These are phyloP conservation scores for Cacoxenus indagator DNA, from an alignment of 2,888 invertebrate species.

Conservation along the genomic window DNA sequence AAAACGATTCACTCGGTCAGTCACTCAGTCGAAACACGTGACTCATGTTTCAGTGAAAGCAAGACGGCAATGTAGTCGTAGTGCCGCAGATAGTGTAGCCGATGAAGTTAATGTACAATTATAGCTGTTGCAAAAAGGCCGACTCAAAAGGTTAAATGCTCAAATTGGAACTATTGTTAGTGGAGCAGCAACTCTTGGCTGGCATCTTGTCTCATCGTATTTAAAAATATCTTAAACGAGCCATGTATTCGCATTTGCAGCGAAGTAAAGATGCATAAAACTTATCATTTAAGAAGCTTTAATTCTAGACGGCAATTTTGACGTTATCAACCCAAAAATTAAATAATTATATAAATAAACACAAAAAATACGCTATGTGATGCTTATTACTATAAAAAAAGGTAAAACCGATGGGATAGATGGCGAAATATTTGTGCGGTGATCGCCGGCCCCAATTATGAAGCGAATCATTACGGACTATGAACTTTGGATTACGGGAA, in stretches of 20 bases:
- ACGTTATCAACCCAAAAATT: background rate
- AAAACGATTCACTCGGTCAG: too few species aligned
- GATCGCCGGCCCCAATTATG: too few species aligned
- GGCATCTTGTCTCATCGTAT: too few species aligned
- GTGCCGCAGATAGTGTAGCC: background rate
- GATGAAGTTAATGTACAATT: background rate
- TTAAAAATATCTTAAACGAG: too few species aligned
- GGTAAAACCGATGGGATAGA: too few species aligned
- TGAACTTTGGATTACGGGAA: too few species aligned
- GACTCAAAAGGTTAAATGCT: constrained; percentile 51
- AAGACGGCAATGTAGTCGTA: background rate
- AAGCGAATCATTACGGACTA: too few species aligned
- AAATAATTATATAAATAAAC: too few species aligned
- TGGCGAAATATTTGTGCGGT: too few species aligned
- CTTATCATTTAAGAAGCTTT: constrained; percentile 34
- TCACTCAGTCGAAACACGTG: background rate
- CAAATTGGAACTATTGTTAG: constrained; percentile 45
- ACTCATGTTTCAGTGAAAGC: background rate
- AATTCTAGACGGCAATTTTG: constrained; percentile 33
- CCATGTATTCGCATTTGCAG: too few species aligned
- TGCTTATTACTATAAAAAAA: background rate
- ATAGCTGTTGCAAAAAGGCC: constrained; percentile 29
- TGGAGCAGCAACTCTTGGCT: background rate
- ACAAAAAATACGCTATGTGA: background rate
- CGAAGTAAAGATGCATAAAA: background rate